Percentiles rank a stretch among this genome's conserved stretches.
phyloP scores from a whole-genome alignment of 2,888 invertebrate genomes.

The Crocallis elinguaria region DNA sequence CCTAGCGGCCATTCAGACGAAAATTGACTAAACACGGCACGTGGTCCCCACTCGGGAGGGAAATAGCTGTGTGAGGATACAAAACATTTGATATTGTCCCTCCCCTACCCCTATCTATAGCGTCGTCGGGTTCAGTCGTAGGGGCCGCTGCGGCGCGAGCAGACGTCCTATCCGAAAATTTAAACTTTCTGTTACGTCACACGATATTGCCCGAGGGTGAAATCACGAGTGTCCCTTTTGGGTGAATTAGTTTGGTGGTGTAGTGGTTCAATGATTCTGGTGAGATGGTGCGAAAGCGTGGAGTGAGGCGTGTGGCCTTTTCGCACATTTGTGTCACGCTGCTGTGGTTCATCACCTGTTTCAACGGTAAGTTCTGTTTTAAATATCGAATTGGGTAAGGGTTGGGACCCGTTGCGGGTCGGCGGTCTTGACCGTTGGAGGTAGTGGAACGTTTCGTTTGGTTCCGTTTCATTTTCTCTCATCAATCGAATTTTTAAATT shows the following conservation, averaged over 20 bases:
- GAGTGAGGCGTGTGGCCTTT: constrained; percentile 63
- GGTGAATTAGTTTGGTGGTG: constrained; percentile 66
- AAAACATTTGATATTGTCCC: constrained; percentile 74
- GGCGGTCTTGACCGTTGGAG: constrained; percentile 55
- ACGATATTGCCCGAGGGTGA: constrained; percentile 60
- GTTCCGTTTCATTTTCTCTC: constrained; percentile 26
- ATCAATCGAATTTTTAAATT: no score
- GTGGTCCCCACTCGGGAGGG: constrained; percentile 68
- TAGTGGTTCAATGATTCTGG: constrained; percentile 71
- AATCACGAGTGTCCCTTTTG: constrained; percentile 52
- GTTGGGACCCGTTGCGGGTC: constrained; percentile 60
- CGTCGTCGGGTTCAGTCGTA: constrained; percentile 60
- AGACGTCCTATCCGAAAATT: constrained; percentile 46
- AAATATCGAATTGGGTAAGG: constrained; percentile 46
- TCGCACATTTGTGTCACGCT: constrained; percentile 67
- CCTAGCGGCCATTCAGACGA: constrained; percentile 60
- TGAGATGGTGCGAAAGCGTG: constrained; percentile 74
- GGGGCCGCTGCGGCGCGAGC: constrained; percentile 57
- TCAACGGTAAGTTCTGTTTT: constrained; percentile 70
- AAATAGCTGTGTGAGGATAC: constrained; percentile 71
- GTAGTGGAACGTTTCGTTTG: constrained; percentile 19
- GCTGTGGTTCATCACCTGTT: constrained; percentile 74
- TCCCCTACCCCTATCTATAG: constrained; percentile 59
- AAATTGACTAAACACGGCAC: constrained; percentile 76
- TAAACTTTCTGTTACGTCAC: constrained; percentile 78